Evolutionary conservation across 2,797 vertebrate species (phyloP).

Genomic region (Amphiprion clarkii): DNA sequence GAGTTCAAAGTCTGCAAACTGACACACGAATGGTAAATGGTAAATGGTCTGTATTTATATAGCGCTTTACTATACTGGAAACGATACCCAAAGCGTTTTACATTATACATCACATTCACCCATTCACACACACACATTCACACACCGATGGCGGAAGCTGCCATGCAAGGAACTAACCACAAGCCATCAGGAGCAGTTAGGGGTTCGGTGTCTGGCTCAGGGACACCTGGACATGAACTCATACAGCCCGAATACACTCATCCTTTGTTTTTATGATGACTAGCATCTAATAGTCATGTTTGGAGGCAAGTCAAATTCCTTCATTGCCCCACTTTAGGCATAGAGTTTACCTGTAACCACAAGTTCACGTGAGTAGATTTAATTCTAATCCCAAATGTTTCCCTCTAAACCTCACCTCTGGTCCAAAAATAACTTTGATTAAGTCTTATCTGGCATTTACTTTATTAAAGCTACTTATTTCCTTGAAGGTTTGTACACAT

Average conservation of each 20-base stretch:
- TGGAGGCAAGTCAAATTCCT: not conserved
- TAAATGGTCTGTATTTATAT: too few relatives aligned
- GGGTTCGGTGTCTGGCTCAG: too few relatives aligned
- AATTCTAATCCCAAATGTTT: not conserved
- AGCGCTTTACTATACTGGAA: too few relatives aligned
- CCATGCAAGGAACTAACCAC: too few relatives aligned
- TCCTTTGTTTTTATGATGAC: not conserved
- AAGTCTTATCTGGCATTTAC: not conserved
- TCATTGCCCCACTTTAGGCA: not conserved
- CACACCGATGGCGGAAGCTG: too few relatives aligned
- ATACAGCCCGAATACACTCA: not conserved
- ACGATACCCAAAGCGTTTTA: too few relatives aligned
- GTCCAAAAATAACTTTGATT: not conserved
- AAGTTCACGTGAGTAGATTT: too few relatives aligned
- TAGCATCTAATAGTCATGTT: not conserved
- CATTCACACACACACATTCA: too few relatives aligned
- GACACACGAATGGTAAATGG: too few relatives aligned
- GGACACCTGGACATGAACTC: too few relatives aligned
- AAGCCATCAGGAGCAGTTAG: too few relatives aligned
- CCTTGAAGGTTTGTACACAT: not conserved
- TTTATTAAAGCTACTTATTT: not conserved
- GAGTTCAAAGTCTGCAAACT: constrained; percentile 45
- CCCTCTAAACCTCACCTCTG: not conserved
- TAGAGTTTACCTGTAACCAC: not conserved
- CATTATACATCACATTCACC: too few relatives aligned